Evolutionary conservation across 2,113 vertebrate genomes (phyloP), one percentile per base, ranked within the genome.

Genomic region (Dipodomys merriami): DNA sequence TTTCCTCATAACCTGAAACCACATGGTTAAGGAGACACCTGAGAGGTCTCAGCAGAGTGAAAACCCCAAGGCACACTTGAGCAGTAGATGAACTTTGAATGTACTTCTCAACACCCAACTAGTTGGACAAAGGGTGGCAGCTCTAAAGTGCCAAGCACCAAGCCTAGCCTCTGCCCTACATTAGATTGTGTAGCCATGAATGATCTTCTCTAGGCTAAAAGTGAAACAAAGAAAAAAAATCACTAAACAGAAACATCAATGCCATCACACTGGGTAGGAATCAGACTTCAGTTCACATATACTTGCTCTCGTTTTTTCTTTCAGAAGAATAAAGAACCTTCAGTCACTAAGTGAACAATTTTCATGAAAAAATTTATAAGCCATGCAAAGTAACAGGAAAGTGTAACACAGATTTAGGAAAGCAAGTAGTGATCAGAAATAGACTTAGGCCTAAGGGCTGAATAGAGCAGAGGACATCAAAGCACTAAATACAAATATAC

Each of bases 1-100:
- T 69, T 27, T 65, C 49, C 87, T 89, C 29, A 68, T 29, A 83
- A 7, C 16, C 19, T 18, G 33, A 19, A 53, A 62, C 49, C 19
- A 69, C n/a, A 57, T 0, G 19, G 53, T 20, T 30, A 22, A 65
- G 49, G 3, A 83, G 2, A 2, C 1, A 27, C 62, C 25, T 0
- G 27, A n/a, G 44, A 46, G 9, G 16, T 73, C 20, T 20, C n/a
- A 69, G 39, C 1, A 23, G 71, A 79, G 72, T 78, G 82, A 39
- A 73, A 84, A 49, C 12, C 8, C 46, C 9, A 93, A 72, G 73
- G 78, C 4, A 73, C 33, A 39, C 18, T 20, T 65, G 60, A 84
- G 68, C 71, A 29, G 7, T 49, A 62, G 78, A 23, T 84, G 19
- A 72, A 53, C n/a, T 83, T 18, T 30, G 27, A 57, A 84, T 1